Evolutionary conservation across 2,113 vertebrate genomes (phyloP).

Genomic region (Chauna torquata): DNA sequence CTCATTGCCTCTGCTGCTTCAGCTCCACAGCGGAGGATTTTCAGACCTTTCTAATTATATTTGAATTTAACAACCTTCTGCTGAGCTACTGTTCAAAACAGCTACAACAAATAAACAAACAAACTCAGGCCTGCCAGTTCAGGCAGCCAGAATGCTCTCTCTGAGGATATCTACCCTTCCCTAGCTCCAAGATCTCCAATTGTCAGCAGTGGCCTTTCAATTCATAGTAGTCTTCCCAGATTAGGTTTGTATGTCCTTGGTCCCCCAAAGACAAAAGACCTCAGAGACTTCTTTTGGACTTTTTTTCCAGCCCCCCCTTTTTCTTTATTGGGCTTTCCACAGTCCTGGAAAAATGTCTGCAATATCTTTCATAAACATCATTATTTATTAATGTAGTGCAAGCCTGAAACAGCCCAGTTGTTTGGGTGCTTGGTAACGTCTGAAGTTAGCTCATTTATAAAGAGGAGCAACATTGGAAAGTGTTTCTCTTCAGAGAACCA

Average conservation of each 20-base stretch:
- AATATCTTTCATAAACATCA: conserved; percentile 48
- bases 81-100: neutral
- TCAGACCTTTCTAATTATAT: conserved; percentile 15
- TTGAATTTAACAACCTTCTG: neutral
- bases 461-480: conserved; percentile 65
- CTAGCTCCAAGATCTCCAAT: neutral
- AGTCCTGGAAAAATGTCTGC: conserved; percentile 39
- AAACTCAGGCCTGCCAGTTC: neutral
- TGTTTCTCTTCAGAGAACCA: conserved; percentile 64
- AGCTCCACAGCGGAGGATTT: neutral
- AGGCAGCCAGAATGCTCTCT: neutral
- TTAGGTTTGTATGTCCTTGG: neutral
- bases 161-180: conserved; percentile 2
- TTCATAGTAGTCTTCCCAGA: neutral
- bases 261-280: neutral
- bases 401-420: conserved; percentile 45
- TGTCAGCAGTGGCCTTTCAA: neutral
- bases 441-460: conserved; percentile 60
- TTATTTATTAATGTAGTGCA: conserved; percentile 58
- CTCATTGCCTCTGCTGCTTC: neutral
- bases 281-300: neutral
- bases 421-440: conserved; percentile 60
- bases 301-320: neutral
- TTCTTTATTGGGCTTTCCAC: conserved; percentile 3
- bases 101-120: neutral